Evolutionary conservation across 2,797 vertebrate genomes (phyloP).

Genomic region (Mastacembelus armatus): DNA sequence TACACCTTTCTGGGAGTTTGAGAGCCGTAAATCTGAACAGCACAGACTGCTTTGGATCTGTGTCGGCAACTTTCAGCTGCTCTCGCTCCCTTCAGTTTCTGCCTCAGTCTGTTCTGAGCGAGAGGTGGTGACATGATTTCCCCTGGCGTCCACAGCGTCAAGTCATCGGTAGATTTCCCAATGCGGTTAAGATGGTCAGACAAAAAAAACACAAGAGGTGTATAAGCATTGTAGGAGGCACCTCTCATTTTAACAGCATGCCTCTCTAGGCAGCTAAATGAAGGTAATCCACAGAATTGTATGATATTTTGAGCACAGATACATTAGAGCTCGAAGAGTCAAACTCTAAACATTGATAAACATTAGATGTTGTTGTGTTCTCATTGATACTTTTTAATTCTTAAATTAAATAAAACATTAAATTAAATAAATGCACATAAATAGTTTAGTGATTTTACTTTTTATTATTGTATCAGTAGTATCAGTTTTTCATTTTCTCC

Average conservation of each 20-base stretch:
- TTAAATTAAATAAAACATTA: no score
- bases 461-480: not conserved
- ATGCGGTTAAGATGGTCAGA: constrained; percentile 35
- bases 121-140: constrained; percentile 54
- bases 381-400: no score
- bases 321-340: not conserved
- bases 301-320: not conserved
- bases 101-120: constrained; percentile 47
- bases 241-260: not conserved
- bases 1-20: constrained; percentile 7
- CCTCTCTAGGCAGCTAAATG: not conserved
- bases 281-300: not conserved
- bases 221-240: not conserved
- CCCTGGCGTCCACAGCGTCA: constrained; percentile 48
- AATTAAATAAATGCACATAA: not conserved
- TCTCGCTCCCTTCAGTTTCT: constrained; percentile 18
- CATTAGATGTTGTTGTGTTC: no score
- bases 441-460: not conserved
- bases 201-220: constrained; percentile 22
- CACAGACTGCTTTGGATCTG: constrained; percentile 20
- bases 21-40: constrained; percentile 17
- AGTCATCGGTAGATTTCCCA: constrained; percentile 48
- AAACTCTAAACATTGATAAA: not conserved
- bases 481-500: not conserved
- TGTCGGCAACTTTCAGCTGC: constrained; percentile 38